Base-by-base conservation (phyloP, 2,113 vertebrate genomes). In the Poecilia latipinna region DNA sequence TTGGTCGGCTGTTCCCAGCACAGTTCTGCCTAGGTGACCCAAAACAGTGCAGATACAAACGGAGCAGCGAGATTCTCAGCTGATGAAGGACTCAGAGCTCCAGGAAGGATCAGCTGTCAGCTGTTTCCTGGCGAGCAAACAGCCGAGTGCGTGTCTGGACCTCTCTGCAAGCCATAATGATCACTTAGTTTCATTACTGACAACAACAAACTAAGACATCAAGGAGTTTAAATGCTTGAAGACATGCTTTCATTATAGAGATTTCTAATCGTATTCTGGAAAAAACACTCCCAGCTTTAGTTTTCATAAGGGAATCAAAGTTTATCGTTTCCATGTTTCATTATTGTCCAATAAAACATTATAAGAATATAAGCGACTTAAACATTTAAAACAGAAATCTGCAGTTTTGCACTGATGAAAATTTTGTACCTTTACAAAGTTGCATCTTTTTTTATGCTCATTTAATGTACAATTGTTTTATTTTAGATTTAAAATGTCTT, bases 121-220 rank as follows among this genome's bases (percentile, higher is more conserved):
- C 57, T 80, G 84, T 83, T 82, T 78, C 51, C 80, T 79, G 54
- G 75, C 65, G 4, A 63, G 78, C 69, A 68, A 61, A 78, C 81
- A 85, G 70, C 79, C 83, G 80, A 82, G 86, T 89, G 81, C 85
- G 83, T 84, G 83, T 88, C 71, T 75, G 79, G 85, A 90, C 77
- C 82, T 67, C 68, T 83, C 83, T 82, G 70, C 70, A 92, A 92
- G 89, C 92, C 87, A 91, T 91, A 86, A 82, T 28, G 67, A 79
- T 77, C 54, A 65, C 84, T 71, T 68, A 42, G 54, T 81, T 88
- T 90, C 84, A 90, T 89, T 84, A 81, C 79, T 89, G 68, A 90
- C 17, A 77, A 72, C 72, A 4, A 74, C 82, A 89, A 72, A 80
- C 28, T 66, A 79, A 80, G 76, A 84, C 51, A 79, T 83, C 65